Evolutionary conservation across 1,140 invertebrate genomes (phyloP).

Genomic region (Pseudomyrmex concolor): DNA sequence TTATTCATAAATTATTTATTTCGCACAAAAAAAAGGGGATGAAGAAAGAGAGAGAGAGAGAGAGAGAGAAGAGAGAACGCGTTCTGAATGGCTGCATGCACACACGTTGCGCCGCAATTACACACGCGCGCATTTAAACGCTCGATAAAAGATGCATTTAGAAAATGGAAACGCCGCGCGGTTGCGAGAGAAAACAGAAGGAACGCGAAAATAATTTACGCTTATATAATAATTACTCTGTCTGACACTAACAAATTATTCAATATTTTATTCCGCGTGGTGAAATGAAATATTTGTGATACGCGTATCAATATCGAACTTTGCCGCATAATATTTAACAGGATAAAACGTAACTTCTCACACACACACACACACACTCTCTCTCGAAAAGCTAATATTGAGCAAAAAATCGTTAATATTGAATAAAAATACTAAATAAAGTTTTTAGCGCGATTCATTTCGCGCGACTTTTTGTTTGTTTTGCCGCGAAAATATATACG

Average conservation of each 20-base stretch:
- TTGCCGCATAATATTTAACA: not conserved
- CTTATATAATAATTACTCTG: conserved; percentile 1
- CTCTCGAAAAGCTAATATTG: too few relatives aligned
- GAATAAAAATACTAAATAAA: too few relatives aligned
- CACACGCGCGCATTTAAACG: conserved; percentile 20
- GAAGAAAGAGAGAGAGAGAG: not conserved
- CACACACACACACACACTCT: too few relatives aligned
- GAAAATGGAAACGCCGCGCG: not conserved
- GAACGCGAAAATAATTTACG: conserved; percentile 17
- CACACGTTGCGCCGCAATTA: conserved; percentile 25
- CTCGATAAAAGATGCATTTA: conserved; percentile 28
- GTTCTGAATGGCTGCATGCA: not conserved
- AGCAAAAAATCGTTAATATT: too few relatives aligned
- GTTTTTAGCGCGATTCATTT: too few relatives aligned
- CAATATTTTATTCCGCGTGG: conserved; percentile 10
- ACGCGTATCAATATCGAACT: not conserved
- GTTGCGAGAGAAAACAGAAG: not conserved
- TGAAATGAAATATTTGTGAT: conserved; percentile 18
- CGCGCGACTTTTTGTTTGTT: too few relatives aligned
- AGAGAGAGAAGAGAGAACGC: not conserved
- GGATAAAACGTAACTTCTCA: not conserved
- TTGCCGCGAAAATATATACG: too few relatives aligned
- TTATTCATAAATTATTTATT: conserved; percentile 77
- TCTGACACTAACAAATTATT: conserved; percentile 18
- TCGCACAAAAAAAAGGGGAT: conserved; percentile 29